These are phyloP conservation scores for Gadopsis bispinosus DNA, from an alignment of 2,797 vertebrate genomes.

Conservation along the genomic window DNA sequence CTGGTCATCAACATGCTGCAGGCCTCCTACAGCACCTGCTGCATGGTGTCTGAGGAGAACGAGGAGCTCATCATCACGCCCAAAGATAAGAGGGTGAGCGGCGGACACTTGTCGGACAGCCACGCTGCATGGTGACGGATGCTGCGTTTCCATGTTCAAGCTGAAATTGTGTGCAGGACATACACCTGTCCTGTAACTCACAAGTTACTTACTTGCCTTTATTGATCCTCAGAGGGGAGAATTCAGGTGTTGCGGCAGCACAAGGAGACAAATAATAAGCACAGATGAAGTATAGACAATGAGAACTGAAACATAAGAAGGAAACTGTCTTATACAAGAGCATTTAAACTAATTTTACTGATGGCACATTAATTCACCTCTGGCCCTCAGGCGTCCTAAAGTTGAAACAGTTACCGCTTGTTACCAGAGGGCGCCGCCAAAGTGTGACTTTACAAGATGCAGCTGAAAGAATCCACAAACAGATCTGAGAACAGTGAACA, in stretches of 20 bases:
- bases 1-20: slow-evolving; percentile 97
- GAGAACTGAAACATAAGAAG: background rate
- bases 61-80: slow-evolving; percentile 89
- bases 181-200: background rate
- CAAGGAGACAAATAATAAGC: background rate
- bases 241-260: background rate
- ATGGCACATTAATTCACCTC: background rate
- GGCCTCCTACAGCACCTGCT: slow-evolving; percentile 92
- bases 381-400: background rate
- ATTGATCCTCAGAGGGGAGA: background rate
- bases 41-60: slow-evolving; percentile 95
- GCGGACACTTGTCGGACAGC: background rate
- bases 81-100: slow-evolving; percentile 88
- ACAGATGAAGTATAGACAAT: background rate
- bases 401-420: background rate
- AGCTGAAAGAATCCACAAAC: background rate
- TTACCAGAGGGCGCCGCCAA: background rate
- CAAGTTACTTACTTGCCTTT: background rate
- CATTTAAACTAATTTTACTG: background rate
- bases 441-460: background rate
- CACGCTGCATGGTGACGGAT: background rate
- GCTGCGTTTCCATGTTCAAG: background rate
- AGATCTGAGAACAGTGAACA: too few species aligned
- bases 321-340: background rate
- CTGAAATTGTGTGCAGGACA: background rate